These are phyloP conservation scores for Notodonta ziczac DNA, from an alignment of 2,888 invertebrate genomes.

Conservation along the genomic window DNA sequence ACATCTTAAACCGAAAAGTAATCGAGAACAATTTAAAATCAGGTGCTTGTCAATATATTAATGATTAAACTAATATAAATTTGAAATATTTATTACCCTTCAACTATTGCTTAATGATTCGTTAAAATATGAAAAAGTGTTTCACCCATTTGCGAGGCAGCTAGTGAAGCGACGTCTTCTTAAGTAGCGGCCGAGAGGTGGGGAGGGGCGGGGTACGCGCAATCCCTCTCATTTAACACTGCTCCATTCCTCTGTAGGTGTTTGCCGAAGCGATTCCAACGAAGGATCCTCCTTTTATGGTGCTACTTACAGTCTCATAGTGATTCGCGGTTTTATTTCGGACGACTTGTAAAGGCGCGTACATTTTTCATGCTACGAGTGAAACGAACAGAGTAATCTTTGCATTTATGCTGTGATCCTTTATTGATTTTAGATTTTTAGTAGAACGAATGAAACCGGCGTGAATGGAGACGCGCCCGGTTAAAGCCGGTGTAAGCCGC, in stretches of 20 bases:
- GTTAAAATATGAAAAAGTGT: slow-evolving; percentile 64
- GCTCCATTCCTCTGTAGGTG: slow-evolving; percentile 81
- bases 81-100: slow-evolving; percentile 20
- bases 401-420: slow-evolving; percentile 84
- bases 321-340: slow-evolving; percentile 84
- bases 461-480: slow-evolving; percentile 81
- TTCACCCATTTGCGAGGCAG: slow-evolving; percentile 65
- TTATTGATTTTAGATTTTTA: slow-evolving; percentile 84
- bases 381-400: slow-evolving; percentile 81
- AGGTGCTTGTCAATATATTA: too few species aligned
- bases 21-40: too few species aligned
- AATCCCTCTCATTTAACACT: slow-evolving; percentile 85
- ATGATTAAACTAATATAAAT: neutral
- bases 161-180: slow-evolving; percentile 68
- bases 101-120: slow-evolving; percentile 58
- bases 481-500: slow-evolving; percentile 79
- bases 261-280: slow-evolving; percentile 82
- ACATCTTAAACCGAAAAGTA: too few species aligned
- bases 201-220: slow-evolving; percentile 57
- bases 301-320: slow-evolving; percentile 81
- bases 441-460: slow-evolving; percentile 80
- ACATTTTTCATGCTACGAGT: slow-evolving; percentile 81
- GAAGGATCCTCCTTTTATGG: slow-evolving; percentile 81
- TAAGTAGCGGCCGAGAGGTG: slow-evolving; percentile 56
- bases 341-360: slow-evolving; percentile 79